phyloP scores from a whole-genome alignment of 2,797 vertebrate species.

The Chelmon rostratus region DNA sequence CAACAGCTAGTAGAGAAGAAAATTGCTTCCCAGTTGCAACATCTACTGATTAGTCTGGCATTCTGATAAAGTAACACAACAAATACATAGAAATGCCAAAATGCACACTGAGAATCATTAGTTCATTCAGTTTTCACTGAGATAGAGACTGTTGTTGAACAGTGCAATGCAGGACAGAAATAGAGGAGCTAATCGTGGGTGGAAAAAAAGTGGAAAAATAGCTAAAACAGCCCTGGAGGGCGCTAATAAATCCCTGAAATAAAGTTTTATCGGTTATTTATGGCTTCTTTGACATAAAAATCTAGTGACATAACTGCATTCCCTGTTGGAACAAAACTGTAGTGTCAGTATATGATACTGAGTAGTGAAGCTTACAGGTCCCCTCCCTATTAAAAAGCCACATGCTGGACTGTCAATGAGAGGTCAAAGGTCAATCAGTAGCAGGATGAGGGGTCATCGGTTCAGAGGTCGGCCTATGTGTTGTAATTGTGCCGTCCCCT shows the following conservation, averaged over 20 bases:
- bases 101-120: neutral
- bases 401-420: slow-evolving; percentile 49
- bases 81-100: neutral
- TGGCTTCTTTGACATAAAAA: neutral
- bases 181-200: neutral
- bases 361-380: neutral
- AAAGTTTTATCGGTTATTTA: neutral
- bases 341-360: neutral
- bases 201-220: neutral
- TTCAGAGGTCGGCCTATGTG: slow-evolving; percentile 72
- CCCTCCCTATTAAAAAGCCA: slow-evolving; percentile 38
- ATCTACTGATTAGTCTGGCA: neutral
- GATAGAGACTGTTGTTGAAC: neutral
- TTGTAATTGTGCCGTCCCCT: slow-evolving; percentile 73
- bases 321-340: neutral
- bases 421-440: slow-evolving; percentile 73
- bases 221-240: neutral
- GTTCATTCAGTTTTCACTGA: neutral
- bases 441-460: slow-evolving; percentile 62
- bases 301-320: neutral
- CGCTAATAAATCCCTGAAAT: neutral
- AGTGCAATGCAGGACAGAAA: neutral
- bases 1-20: neutral
- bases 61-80: neutral
- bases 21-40: neutral